phyloP scores from a whole-genome alignment of 1,140 invertebrate species.

The Telenomus remus region DNA sequence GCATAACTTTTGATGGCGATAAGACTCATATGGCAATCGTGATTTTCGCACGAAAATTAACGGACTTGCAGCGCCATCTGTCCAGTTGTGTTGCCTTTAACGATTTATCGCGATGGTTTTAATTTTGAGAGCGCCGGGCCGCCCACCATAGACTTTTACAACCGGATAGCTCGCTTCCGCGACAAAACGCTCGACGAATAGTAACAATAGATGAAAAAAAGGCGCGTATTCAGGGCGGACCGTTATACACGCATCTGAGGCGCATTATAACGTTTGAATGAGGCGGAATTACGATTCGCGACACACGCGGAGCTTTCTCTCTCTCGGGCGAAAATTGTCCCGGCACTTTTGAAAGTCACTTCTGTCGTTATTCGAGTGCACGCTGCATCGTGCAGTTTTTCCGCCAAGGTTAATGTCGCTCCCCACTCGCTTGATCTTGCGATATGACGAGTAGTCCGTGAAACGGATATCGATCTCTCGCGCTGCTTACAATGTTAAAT shows the following conservation, averaged over 20 bases:
- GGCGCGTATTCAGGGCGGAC: conserved; percentile 24
- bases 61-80: conserved; percentile 23
- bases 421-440: background rate
- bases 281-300: conserved; percentile 36
- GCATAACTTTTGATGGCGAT: conserved; percentile 15
- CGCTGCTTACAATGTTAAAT: conserved; percentile 39
- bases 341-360: conserved; percentile 30
- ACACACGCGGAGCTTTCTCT: conserved; percentile 38
- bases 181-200: conserved; percentile 31
- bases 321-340: conserved; percentile 32
- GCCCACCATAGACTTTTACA: too few species aligned
- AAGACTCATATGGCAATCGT: conserved; percentile 11
- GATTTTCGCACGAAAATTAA: conserved; percentile 21
- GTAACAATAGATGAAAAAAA: conserved; percentile 26
- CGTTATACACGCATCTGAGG: conserved; percentile 15
- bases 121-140: too few species aligned
- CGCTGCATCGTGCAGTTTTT: conserved; percentile 23
- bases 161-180: conserved; percentile 35
- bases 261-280: conserved; percentile 30
- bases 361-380: conserved; percentile 23
- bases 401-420: conserved; percentile 36
- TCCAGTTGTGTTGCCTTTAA: background rate
- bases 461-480: conserved; percentile 27
- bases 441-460: conserved; percentile 12
- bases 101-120: too few species aligned